Base-by-base conservation (phyloP, 2,797 vertebrate genomes). In the Arvicola amphibius region DNA sequence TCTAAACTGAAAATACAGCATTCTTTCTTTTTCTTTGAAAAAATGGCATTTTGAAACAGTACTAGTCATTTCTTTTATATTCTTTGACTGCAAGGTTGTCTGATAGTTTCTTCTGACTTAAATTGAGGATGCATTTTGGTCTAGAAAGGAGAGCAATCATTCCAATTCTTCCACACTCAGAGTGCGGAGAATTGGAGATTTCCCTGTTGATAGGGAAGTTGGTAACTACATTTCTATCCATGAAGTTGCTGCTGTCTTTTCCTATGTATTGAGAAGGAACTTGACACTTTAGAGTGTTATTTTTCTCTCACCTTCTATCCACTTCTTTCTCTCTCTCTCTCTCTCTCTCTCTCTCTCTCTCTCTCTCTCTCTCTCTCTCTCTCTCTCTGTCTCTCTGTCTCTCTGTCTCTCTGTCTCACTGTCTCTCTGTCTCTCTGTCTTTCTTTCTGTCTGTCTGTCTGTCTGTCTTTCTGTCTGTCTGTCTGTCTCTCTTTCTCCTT, bases 1-100 rank as follows among this genome's bases (percentile, higher is more conserved):
- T 89, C 67, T 13, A 65, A 2, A 74, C 21, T 78, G 29, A 91
- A n/a, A 73, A 6, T 65, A 56, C 56, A 29, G 61, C 32, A 40
- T 16, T 51, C 12, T 86, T 25, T 65, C 19, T 81, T 73, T 69
- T 6, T 84, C 11, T 80, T 69, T 95, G 6, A 27, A 53, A 48
- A 43, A 43, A 78, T 96, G 65, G 69, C 23, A 92, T 23, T 91
- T 93, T 78, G 59, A 84, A 97, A 89, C 61, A 81, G 19, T 73
- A 84, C 12, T 7, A 16, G 32, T 76, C 25, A 51, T 25, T 78
- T 67, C 16, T 46, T 90, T 78, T 65, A 9, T 59, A 77, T 43
- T 69, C 25, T 37, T 43, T 67, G 25, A 81, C 0, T 56, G 86
- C 65, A 63, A 21, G 19, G 27, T 56, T 78, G 10, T 77, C 5